Evolutionary conservation across 2,797 vertebrate species (phyloP).

Genomic region (Phalloptychus januarius): DNA sequence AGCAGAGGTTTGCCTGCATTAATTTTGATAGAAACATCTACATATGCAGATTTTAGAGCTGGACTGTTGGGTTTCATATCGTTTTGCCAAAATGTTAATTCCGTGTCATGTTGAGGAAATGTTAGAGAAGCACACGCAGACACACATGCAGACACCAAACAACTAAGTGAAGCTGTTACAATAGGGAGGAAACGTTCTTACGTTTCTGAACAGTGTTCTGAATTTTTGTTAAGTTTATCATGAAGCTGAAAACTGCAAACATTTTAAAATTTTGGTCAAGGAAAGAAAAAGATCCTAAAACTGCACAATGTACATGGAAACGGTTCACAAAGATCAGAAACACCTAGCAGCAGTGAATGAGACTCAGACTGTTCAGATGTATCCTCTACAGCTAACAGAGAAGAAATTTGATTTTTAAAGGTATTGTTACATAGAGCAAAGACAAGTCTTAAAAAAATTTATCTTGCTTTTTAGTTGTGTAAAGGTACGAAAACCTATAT

Average conservation of each 20-base stretch:
- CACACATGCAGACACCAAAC: not conserved
- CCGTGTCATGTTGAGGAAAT: not conserved
- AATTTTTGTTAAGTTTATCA: not conserved
- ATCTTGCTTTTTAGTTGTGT: not conserved
- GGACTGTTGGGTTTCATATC: not conserved
- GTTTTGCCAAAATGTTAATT: not conserved
- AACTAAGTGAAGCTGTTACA: not conserved
- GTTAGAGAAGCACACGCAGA: not conserved
- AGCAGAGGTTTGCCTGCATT: not conserved
- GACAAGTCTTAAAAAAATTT: not conserved
- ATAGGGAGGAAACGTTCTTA: not conserved
- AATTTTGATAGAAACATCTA: not conserved
- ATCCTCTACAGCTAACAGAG: not conserved
- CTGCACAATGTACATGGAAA: conserved; percentile 30
- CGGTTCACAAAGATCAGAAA: conserved; percentile 13
- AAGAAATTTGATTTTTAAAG: not conserved
- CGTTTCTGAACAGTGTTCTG: not conserved
- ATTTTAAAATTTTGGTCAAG: conserved; percentile 11
- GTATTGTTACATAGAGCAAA: not conserved
- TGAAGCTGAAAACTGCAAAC: conserved; percentile 10
- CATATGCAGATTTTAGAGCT: not conserved
- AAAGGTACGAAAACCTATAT: not conserved
- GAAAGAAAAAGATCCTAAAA: conserved; percentile 16
- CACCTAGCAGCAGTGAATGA: conserved; percentile 5
- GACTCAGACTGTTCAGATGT: conserved; percentile 8